Percentiles rank a stretch among this genome's conserved stretches.
These are phyloP conservation scores for Pecten maximus DNA, from an alignment of 2,888 invertebrate genomes.

Conservation along the genomic window DNA sequence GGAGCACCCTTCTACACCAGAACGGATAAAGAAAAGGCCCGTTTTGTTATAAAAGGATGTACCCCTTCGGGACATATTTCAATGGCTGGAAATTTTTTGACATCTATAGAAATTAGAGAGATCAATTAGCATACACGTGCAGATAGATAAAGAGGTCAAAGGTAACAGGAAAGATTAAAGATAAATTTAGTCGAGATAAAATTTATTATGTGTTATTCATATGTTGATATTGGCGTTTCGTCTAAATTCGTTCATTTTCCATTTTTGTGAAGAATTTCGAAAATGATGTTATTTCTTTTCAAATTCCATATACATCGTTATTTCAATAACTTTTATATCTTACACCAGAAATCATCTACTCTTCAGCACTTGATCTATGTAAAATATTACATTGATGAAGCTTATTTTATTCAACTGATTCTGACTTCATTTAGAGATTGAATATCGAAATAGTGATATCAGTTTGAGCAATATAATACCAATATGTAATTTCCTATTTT, in stretches of 20 bases:
- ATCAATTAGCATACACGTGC: slow-evolving; percentile 33
- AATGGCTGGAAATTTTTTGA: slow-evolving; percentile 24
- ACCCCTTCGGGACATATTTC: slow-evolving; percentile 23
- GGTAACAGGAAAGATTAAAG: neutral
- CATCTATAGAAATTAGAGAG: slow-evolving; percentile 33
- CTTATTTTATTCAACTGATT: neutral
- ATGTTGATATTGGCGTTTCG: neutral
- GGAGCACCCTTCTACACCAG: neutral
- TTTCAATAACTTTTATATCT: neutral
- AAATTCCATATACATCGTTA: neutral
- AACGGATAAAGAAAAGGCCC: neutral
- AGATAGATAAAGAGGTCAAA: slow-evolving; percentile 19
- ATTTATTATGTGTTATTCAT: neutral
- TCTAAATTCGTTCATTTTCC: neutral
- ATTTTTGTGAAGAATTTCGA: neutral
- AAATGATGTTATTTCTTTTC: neutral
- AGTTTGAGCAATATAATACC: neutral
- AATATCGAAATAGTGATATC: neutral
- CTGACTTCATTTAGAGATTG: neutral
- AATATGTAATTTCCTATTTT: neutral
- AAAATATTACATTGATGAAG: neutral
- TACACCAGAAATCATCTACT: neutral
- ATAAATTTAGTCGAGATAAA: neutral
- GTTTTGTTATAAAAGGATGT: neutral
- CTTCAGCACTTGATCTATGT: neutral